Base-by-base conservation (phyloP, 2,113 vertebrate species). In the Psilopogon haemacephalus region DNA sequence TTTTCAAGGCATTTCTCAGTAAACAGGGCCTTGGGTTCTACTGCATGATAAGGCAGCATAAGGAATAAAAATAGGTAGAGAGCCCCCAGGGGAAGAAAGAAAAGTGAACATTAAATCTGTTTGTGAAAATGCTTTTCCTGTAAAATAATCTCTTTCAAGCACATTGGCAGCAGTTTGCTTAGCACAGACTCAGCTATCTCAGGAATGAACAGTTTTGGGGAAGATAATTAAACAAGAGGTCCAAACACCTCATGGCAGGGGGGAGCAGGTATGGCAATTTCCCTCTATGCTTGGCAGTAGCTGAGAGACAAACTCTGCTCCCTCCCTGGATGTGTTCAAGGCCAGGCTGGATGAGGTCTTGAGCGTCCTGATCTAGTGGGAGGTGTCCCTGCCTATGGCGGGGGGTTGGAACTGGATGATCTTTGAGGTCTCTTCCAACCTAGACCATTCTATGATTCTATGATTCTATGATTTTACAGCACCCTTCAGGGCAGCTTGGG, bases 191-290 rank as follows among this genome's bases (percentile, higher is more conserved):
- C n/a, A 50, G 52, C 24, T 83, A 65, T 35, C 46, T 77, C 55
- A 46, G 65, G 42, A 90, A 64, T 20, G 23, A 73, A 50, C 33
- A 86, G 27, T 86, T 95, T 81, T 77, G 40, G 3, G 69, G 81
- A 88, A 86, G 77, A 70, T 90, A 84, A 94, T 94, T 88, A 94
- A 88, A 68, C 33, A 78, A 63, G 77, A 92, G 91, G 80, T 93
- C 74, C 87, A 75, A 89, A 55, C 19, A 63, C 6, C 0, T 37
- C 33, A 40, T 44, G 42, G 17, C 15, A 15, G 42, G 15, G 40
- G 40, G 42, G 83, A 83, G 83, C 32, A 44, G 46, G 23, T 72
- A 75, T 33, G 26, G 60, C 60, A 71, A 77, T 84, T 70, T 83
- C 16, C 40, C 32, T 59, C 0, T 0, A 8, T 42, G 23, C 56